Evolutionary conservation across 2,888 invertebrate genomes (phyloP), one percentile per base, ranked within the genome.

Genomic region (Chironomus tentans): DNA sequence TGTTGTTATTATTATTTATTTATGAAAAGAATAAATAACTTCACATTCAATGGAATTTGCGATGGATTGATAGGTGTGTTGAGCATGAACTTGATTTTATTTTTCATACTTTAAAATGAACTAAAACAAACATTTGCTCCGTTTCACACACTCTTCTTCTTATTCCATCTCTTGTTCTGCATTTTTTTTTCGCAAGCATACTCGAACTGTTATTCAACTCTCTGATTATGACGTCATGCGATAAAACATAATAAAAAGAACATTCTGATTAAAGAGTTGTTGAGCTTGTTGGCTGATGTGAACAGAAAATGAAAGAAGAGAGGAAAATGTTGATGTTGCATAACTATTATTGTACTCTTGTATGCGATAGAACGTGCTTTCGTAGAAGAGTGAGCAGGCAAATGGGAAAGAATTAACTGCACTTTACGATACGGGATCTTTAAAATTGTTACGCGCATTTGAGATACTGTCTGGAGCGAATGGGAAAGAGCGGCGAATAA

Each of bases 361-460:
- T 38, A 38, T 38, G 65, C 21, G 21, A 21, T 65, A 21, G 65
- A 65, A 24, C 24, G 21, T 21, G 13, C 48, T 70, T 70, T 48
- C 22, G 12, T 68, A 70, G 71, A 71, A 71, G 46, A 56, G n/a
- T 71, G 71, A 71, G 47, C 56, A 71, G 38, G 71, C 50, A 71
- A 71, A 71, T 71, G 56, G 24, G 71, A 71, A 71, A 56, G 28
- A 56, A 71, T 56, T 71, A 71, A 71, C 71, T 71, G 71, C 71
- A 71, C 71, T 56, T 71, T 65, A 65, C 21, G 24, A 21, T 65
- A 65, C 65, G 65, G 65, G 65, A 65, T 65, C 22, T 65, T 65
- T 65, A n/a, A 65, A 65, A 65, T 24, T 65, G 65, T 24, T 65
- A 65, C 65, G 65, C 65, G 65, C 65, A 65, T 65, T 65, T 13